Evolutionary conservation across 2,113 vertebrate species (phyloP), one percentile per base, ranked within the genome.

Genomic region (Rhinopomastus cyanomelas): DNA sequence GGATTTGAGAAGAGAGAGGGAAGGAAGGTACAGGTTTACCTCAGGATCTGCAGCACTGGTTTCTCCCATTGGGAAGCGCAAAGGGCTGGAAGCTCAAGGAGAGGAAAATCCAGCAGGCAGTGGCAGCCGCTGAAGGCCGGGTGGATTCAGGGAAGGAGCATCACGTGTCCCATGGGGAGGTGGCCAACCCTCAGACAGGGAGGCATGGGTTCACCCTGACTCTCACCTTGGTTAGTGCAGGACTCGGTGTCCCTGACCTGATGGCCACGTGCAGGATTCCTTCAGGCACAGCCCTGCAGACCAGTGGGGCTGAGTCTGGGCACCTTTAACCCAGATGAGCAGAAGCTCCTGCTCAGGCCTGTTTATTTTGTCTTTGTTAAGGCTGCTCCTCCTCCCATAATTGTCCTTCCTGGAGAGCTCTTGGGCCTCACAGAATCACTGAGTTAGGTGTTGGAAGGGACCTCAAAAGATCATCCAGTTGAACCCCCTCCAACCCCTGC

Each of bases 301-400:
- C 9, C 5, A 12, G 7, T n/a, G 29, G 29, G 44, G n/a, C 13
- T 3, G 3, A 30, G 20, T 12, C 66, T 34, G 9, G 6, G 22
- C 0, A 1, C 20, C 67, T 61, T 32, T 21, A 30, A 25, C 73
- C 6, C 7, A 4, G 23, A 12, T 0, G 2, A 8, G 5, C 2
- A 3, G 44, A 29, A 48, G 65, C 27, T 46, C 14, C 2, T 25
- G 22, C 15, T 42, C 49, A 15, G 27, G 23, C 1, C 0, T 16
- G 42, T 49, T 64, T 44, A 4, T 69, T 30, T 57, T 22, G 29
- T 4, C n/a, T 73, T 53, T 16, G 59, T 11, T 57, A 22, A 55
- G 36, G 32, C 60, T 34, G 8, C 32, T 32, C 25, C 73, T 42
- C 29, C 30, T 72, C 36, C 39, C 49, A 37, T n/a, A 1, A 1